Evolutionary conservation across 2,888 invertebrate species (phyloP), one percentile per base, ranked within the genome.

Genomic region (Steinernema scapterisci): DNA sequence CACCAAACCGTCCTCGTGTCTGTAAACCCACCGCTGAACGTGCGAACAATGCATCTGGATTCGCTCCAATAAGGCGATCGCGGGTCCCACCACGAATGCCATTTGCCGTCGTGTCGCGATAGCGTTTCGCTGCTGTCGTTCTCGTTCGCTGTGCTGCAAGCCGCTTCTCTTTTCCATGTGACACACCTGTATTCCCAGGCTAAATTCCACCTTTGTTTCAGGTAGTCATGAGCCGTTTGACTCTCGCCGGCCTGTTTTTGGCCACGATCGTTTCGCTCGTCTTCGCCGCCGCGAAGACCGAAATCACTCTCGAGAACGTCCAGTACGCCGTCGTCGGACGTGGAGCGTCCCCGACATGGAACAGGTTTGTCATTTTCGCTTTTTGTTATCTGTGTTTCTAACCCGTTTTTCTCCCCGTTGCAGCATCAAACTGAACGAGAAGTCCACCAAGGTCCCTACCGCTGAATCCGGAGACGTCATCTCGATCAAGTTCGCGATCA

Each of bases 401-500:
- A n/a, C 21, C 7, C 52, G 11, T 52, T 2, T 52, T 52, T 11
- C 6, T 52, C 23, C 21, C 2, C 2, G 21, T 75, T 81, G 45
- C 77, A 93, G 93, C 78, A 90, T 96, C 5, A 88, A 90, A 0
- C 92, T 92, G 87, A 94, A 94, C 0, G 91, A 92, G 77, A 93
- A 93, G 87, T 88, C 94, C 43, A 84, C 90, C 0, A 91, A 91
- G 56, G 89, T 90, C 11, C 89, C 96, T 21, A 92, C 93, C 82
- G 94, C 94, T 6, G 97, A 97, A 89, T 92, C 92, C 81, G 92
- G 94, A 84, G 96, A 97, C 88, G 94, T 93, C 90, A 89, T 99
- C 76, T 90, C 93, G 0, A 90, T 95, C 82, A 93, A 93, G 88
- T 93, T 95, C 88, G 89, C 91, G 0, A 90, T 97, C 16, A 91